Base-by-base conservation (phyloP, 2,113 vertebrate species). In the Symphodus melops region DNA sequence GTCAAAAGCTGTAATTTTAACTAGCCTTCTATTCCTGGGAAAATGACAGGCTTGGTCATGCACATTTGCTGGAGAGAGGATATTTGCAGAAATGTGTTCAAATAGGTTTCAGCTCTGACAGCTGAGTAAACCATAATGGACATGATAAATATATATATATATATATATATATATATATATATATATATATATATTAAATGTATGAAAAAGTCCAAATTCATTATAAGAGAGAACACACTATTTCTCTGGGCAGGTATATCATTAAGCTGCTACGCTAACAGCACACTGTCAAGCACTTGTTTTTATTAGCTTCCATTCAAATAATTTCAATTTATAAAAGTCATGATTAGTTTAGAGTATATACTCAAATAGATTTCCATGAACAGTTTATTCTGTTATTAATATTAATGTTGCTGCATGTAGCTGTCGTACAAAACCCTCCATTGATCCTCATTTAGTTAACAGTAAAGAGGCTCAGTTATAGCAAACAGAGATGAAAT, bases 1-100 rank as follows among this genome's bases (percentile, higher is more conserved):
- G 79, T 87, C 84, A 79, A 84, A 93, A 91, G 93, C 93, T 94
- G 88, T 94, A 94, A 94, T 94, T 94, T 92, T 77, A 90, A 89
- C 89, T 89, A 87, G 82, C 74, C 86, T 81, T 92, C 92, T 94
- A 94, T 94, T 94, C 86, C 85, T 86, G 92, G 93, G 90, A 88
- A 94, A 94, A 95, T 94, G 88, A 93, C 91, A 95, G 94, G 92
- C 87, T 90, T 92, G 88, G 68, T 76, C 82, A 81, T 86, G 76
- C 76, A 77, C 85, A 75, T 84, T 86, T 84, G 85, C 82, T 71
- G 65, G 68, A 85, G 68, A 85, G 83, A 93, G 85, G 86, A 89
- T 89, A 92, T 93, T 92, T 91, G 84, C 76, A 88, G 90, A 89
- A 83, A 92, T 91, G 80, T 88, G 74, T 86, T 70, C 77, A 75